Conservation (phyloP, 2,797 vertebrate genomes). For the Cygnus olor region DNA sequence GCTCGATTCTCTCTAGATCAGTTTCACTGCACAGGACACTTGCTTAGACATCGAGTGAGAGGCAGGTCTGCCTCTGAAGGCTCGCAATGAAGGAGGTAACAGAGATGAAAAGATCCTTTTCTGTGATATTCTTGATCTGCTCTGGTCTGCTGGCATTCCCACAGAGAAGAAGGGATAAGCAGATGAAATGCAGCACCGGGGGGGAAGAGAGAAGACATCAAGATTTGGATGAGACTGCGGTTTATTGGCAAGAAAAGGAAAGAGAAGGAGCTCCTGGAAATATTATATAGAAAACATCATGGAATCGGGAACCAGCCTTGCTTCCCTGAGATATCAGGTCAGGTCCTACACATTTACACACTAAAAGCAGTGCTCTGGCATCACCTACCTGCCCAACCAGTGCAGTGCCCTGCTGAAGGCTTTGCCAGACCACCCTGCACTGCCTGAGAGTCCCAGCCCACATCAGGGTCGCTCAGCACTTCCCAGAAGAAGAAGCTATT, state of each 20-base stretch:
- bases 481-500: not conserved
- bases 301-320: not conserved
- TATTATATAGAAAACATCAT: not conserved
- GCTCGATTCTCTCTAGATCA: not conserved
- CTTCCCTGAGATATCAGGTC: not conserved
- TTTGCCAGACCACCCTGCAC: not conserved
- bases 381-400: accelerated
- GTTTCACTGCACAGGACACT: not conserved
- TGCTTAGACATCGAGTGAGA: not conserved
- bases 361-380: not conserved
- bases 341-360: not conserved
- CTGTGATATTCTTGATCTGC: not conserved
- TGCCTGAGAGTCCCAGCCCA: not conserved
- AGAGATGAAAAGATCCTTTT: not conserved
- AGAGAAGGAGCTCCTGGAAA: not conserved
- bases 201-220: not conserved
- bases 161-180: not conserved
- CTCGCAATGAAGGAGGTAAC: not conserved
- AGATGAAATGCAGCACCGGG: not conserved
- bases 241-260: not conserved
- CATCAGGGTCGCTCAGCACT: not conserved
- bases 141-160: not conserved
- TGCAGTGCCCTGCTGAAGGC: not conserved
- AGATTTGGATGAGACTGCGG: not conserved
- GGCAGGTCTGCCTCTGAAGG: not conserved